A percentile compares a stretch with the other conserved stretches of the same genome.
Conservation (phyloP, 2,888 invertebrate genomes). For the Caenorhabditis sinica region DNA sequence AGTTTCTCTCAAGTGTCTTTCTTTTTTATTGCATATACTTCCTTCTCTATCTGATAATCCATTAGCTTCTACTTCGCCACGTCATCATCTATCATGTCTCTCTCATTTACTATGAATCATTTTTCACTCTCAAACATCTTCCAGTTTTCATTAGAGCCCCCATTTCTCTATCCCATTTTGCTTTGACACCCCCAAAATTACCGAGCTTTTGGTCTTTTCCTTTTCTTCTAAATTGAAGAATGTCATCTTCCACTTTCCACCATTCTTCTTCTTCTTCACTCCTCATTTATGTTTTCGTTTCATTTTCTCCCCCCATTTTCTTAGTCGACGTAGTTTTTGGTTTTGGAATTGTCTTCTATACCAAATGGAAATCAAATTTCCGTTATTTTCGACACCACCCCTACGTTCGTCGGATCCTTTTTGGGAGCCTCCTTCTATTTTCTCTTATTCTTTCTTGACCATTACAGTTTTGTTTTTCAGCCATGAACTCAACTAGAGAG, state of each 20-base stretch:
- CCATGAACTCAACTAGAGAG: constrained; percentile 22
- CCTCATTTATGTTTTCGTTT: constrained; percentile 26
- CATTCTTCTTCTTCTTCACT: constrained; percentile 7
- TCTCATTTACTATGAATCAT: constrained; percentile 26
- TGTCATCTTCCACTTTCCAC: constrained; percentile 26
- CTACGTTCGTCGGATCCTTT: too few relatives aligned
- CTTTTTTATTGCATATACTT: neutral
- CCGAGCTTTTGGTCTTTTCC: constrained; percentile 23
- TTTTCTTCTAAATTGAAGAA: constrained; percentile 15
- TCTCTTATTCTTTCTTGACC: neutral
- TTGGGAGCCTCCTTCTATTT: neutral
- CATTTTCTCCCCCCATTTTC: neutral
- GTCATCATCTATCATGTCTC: constrained; percentile 1
- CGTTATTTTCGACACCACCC: neutral
- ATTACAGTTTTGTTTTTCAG: neutral
- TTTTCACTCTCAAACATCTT: constrained; percentile 18
- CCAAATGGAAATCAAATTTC: constrained; percentile 19
- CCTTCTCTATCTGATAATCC: constrained; percentile 24
- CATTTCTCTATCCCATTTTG: neutral
- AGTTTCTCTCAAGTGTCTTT: constrained; percentile 18
- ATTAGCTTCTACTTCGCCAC: constrained; percentile 12
- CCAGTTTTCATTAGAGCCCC: constrained; percentile 14
- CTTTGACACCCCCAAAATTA: constrained; percentile 19
- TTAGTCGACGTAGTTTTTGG: too few relatives aligned
- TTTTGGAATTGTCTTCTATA: neutral